A percentile compares a stretch with the other conserved stretches of the same genome.
Evolutionary conservation across 2,113 vertebrate genomes (phyloP).

Genomic region (Phainopepla nitens): DNA sequence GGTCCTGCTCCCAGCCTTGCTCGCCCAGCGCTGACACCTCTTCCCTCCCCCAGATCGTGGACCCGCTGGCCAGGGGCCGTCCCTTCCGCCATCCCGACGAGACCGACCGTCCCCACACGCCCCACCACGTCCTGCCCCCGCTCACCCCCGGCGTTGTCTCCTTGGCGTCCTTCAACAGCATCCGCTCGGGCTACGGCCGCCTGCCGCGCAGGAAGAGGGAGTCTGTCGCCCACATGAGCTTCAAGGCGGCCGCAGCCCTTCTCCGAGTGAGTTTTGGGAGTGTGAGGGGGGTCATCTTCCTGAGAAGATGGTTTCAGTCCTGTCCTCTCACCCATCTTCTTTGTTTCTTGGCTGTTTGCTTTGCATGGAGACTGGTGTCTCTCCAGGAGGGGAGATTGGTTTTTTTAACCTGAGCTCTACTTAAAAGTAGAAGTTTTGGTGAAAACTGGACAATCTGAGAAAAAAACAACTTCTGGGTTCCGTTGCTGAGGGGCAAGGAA

Average conservation of each 20-base stretch:
- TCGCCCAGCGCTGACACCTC: neutral
- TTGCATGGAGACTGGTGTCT: accelerated
- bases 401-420: neutral
- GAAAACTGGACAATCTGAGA: neutral
- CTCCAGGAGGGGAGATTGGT: neutral
- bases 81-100: conserved; percentile 88
- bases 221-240: conserved; percentile 93
- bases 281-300: accelerated
- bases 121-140: conserved; percentile 71
- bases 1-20: accelerated
- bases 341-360: neutral
- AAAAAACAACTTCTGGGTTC: neutral
- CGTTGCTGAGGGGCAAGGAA: neutral
- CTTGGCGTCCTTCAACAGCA: conserved; percentile 86
- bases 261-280: conserved; percentile 74
- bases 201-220: conserved; percentile 85
- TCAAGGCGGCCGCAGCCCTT: conserved; percentile 87
- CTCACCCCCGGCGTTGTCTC: conserved; percentile 83
- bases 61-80: conserved; percentile 88
- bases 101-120: conserved; percentile 79
- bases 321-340: accelerated
- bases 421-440: neutral
- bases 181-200: conserved; percentile 78
- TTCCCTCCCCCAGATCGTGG: conserved; percentile 79
- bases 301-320: accelerated